A percentile compares a stretch with the other conserved stretches of the same genome.
Evolutionary conservation across 2,888 invertebrate genomes (phyloP).

Genomic region (Oithona nana): DNA sequence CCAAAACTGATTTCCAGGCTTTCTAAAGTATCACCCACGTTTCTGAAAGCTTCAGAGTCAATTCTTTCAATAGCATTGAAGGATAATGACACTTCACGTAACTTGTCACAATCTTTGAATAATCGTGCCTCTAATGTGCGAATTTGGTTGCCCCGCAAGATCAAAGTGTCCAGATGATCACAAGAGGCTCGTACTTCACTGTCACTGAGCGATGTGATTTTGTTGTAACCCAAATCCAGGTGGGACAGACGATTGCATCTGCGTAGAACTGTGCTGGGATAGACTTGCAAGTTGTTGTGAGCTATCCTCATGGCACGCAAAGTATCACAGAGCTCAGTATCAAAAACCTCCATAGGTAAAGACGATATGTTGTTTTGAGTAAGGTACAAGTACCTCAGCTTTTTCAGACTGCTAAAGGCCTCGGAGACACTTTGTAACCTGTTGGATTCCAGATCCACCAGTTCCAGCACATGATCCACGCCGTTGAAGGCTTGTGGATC

Average conservation of each 20-base stretch:
- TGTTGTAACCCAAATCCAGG: conserved; percentile 53
- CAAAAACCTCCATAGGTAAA: conserved; percentile 42
- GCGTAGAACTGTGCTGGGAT: conserved; percentile 19
- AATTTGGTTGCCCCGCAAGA: conserved; percentile 64
- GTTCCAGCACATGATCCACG: conserved; percentile 43
- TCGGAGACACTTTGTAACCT: conserved; percentile 46
- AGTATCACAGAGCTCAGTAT: conserved; percentile 35
- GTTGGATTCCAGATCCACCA: conserved; percentile 64
- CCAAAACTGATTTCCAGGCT: conserved; percentile 70
- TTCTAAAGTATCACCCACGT: conserved; percentile 52
- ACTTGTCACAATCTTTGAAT: conserved; percentile 48
- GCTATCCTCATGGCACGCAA: conserved; percentile 42
- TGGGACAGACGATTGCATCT: conserved; percentile 17
- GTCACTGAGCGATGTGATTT: conserved; percentile 52
- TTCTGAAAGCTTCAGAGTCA: conserved; percentile 56
- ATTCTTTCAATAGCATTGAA: conserved; percentile 71
- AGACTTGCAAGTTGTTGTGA: conserved; percentile 21
- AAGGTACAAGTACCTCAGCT: conserved; percentile 57
- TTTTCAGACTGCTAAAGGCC: conserved; percentile 44
- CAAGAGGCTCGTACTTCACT: conserved; percentile 62
- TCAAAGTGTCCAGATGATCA: conserved; percentile 52
- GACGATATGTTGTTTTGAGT: conserved; percentile 54
- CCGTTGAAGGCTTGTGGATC: conserved; percentile 46
- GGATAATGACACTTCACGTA: conserved; percentile 72
- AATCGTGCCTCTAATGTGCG: conserved; percentile 45